These are phyloP conservation scores for Watersipora subatra DNA, from an alignment of 1,140 invertebrate genomes.

Conservation along the genomic window DNA sequence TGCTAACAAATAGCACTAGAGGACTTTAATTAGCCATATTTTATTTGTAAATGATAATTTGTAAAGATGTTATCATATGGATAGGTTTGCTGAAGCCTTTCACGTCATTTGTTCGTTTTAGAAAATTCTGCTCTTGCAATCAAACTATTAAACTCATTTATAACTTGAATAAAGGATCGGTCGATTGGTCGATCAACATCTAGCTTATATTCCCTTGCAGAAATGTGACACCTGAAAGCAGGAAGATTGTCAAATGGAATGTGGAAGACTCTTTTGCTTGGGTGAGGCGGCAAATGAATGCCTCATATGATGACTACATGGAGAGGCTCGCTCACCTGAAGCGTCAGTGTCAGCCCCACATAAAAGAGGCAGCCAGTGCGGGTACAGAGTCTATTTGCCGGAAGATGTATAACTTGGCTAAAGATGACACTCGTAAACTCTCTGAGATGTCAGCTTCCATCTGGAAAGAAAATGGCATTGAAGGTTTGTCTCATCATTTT, in stretches of 20 bases:
- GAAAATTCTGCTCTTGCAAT: too few species aligned
- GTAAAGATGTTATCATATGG: too few species aligned
- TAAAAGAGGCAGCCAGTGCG: conserved; percentile 79
- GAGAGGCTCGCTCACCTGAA: conserved; percentile 48
- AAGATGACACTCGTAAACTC: conserved; percentile 79
- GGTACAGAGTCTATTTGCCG: conserved; percentile 89
- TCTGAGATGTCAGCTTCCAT: conserved; percentile 70
- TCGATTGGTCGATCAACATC: too few species aligned
- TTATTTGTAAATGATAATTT: too few species aligned
- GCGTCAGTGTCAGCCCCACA: conserved; percentile 83
- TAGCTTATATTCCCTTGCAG: too few species aligned
- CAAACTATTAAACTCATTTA: too few species aligned
- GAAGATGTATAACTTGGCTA: conserved; percentile 83
- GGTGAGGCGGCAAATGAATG: conserved; percentile 80
- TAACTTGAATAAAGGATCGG: too few species aligned
- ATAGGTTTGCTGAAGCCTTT: too few species aligned
- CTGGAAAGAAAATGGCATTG: conserved; percentile 58
- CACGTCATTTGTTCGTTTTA: too few species aligned
- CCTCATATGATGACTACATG: conserved; percentile 74
- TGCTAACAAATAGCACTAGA: too few species aligned
- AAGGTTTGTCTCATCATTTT: conserved; percentile 21
- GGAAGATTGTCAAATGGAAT: conserved; percentile 96
- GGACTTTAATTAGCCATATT: too few species aligned
- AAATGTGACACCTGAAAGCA: conserved; percentile 68
- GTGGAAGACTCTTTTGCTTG: conserved; percentile 93